Conservation (phyloP, 1,140 invertebrate genomes). For the Pomacea maculata region DNA sequence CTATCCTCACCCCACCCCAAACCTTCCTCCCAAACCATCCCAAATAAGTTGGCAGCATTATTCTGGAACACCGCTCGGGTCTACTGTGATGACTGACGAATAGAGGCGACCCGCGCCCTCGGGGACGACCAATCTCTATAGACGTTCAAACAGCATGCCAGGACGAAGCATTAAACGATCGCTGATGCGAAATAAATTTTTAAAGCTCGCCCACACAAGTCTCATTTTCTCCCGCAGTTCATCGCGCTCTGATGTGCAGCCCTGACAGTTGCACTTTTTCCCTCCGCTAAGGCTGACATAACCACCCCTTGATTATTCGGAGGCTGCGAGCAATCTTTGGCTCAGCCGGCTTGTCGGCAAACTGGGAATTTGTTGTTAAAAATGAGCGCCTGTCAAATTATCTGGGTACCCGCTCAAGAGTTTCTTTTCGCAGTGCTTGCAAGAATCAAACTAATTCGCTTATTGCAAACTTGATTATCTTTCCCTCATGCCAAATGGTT, state of each 20-base stretch:
- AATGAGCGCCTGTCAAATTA: too few relatives aligned
- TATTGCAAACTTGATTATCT: too few relatives aligned
- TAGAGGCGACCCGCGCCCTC: neutral
- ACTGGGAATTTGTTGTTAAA: too few relatives aligned
- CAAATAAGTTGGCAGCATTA: slow-evolving; percentile 2
- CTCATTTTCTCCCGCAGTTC: slow-evolving; percentile 19
- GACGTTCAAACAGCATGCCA: neutral
- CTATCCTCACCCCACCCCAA: too few relatives aligned
- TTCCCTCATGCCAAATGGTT: too few relatives aligned
- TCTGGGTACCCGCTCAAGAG: too few relatives aligned
- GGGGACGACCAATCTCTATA: slow-evolving; percentile 20
- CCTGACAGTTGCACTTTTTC: slow-evolving; percentile 22
- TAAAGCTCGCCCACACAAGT: neutral
- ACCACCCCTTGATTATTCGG: too few relatives aligned
- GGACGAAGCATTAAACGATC: neutral
- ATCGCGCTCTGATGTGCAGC: slow-evolving; percentile 1
- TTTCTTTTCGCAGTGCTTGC: too few relatives aligned
- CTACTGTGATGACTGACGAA: neutral
- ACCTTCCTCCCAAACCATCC: neutral
- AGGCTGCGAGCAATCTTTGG: too few relatives aligned
- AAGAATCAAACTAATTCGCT: too few relatives aligned
- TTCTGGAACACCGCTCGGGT: neutral
- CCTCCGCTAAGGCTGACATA: neutral
- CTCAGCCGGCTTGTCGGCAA: too few relatives aligned
- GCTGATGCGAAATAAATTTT: slow-evolving; percentile 18